phyloP scores from a whole-genome alignment of 1,140 invertebrate species.

The Trialeurodes vaporariorum region DNA sequence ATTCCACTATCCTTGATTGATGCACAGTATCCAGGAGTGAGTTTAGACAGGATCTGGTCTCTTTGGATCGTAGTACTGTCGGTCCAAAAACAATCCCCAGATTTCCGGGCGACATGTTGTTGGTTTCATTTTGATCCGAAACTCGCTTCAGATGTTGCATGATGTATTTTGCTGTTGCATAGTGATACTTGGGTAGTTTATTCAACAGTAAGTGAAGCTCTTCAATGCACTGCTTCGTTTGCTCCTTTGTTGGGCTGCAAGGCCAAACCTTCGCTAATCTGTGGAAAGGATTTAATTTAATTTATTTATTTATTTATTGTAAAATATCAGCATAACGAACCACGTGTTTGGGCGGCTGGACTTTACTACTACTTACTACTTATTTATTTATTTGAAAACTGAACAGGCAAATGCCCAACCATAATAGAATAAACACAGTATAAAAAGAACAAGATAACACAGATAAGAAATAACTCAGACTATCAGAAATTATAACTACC shows the following conservation, averaged over 20 bases:
- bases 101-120: constrained; percentile 47
- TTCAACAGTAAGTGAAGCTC: constrained; percentile 35
- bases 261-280: constrained; percentile 34
- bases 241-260: constrained; percentile 8
- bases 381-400: not conserved
- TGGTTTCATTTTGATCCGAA: constrained; percentile 31
- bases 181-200: constrained; percentile 38
- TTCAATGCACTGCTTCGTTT: constrained; percentile 19
- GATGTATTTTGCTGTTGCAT: constrained; percentile 37
- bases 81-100: constrained; percentile 50
- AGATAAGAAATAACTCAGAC: too few relatives aligned
- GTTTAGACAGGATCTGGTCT: constrained; percentile 40
- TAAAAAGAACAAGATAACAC: too few relatives aligned
- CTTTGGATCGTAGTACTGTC: constrained; percentile 41
- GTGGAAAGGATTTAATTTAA: constrained; percentile 2
- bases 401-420: too few relatives aligned
- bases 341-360: too few relatives aligned
- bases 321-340: not conserved
- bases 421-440: too few relatives aligned
- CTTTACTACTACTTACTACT: too few relatives aligned
- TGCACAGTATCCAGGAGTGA: constrained; percentile 44
- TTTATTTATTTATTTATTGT: not conserved
- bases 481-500: too few relatives aligned
- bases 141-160: constrained; percentile 42
- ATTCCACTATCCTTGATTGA: constrained; percentile 42